These are phyloP conservation scores for Lordiphosa mommai DNA, from an alignment of 1,140 invertebrate species.

Conservation along the genomic window DNA sequence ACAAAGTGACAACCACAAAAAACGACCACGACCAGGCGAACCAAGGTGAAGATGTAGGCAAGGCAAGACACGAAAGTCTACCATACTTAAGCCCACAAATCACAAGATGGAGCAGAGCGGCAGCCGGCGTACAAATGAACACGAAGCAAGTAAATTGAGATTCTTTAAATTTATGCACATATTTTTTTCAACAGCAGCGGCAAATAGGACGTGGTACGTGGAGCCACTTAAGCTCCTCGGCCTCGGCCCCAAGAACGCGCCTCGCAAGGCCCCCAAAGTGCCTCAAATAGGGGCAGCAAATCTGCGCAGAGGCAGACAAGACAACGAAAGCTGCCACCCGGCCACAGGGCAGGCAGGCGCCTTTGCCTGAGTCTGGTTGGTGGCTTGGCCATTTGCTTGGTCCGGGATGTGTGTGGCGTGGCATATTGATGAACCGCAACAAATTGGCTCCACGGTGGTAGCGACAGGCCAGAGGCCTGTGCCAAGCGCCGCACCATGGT, in stretches of 20 bases:
- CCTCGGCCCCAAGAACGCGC: conserved; percentile 13
- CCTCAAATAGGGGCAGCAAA: conserved; percentile 18
- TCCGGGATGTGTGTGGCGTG: conserved; percentile 50
- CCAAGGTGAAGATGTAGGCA: conserved; percentile 17
- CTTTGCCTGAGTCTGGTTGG: conserved; percentile 23
- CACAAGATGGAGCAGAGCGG: conserved; percentile 46
- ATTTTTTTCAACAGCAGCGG: conserved; percentile 53
- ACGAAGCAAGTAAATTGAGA: conserved; percentile 71
- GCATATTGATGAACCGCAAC: conserved; percentile 75
- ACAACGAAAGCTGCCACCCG: conserved; percentile 12
- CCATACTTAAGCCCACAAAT: conserved; percentile 75
- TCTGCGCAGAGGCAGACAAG: conserved; percentile 20
- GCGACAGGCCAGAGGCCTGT: conserved; percentile 16
- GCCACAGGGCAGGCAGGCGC: conserved; percentile 45
- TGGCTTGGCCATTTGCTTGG: conserved; percentile 50
- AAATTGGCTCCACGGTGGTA: conserved; percentile 67
- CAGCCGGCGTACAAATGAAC: conserved; percentile 57
- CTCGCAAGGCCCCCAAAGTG: neutral
- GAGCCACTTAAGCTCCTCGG: conserved; percentile 67
- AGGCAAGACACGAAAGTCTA: conserved; percentile 54
- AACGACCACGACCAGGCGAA: conserved; percentile 62
- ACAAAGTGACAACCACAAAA: conserved; percentile 78
- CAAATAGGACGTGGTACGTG: conserved; percentile 32
- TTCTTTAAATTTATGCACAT: conserved; percentile 78
- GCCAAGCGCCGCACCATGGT: conserved; percentile 43